Conservation (phyloP, 2,113 vertebrate genomes). For the Ornithorhynchus anatinus region DNA sequence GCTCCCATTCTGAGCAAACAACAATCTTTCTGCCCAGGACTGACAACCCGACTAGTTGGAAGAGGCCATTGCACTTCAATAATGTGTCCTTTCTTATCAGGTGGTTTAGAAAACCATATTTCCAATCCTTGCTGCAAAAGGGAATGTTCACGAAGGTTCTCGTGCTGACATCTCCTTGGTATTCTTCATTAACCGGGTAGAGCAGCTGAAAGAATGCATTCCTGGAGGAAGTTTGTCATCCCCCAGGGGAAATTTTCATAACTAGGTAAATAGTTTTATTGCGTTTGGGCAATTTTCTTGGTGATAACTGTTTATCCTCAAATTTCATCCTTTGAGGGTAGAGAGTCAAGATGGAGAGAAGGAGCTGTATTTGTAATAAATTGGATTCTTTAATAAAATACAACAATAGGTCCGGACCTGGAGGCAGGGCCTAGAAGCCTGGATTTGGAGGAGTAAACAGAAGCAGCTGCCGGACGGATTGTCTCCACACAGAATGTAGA, state of each 20-base stretch:
- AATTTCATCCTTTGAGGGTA: no score
- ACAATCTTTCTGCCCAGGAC: fast-evolving
- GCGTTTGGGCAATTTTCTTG: not conserved
- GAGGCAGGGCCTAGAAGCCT: fast-evolving
- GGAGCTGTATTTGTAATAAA: not conserved
- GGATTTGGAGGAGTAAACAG: not conserved
- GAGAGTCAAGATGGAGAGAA: no score
- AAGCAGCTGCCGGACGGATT: fast-evolving
- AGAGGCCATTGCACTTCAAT: not conserved
- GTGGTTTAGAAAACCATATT: not conserved
- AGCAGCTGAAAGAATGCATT: not conserved
- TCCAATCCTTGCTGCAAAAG: no score
- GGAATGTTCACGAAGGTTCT: not conserved
- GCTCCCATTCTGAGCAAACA: fast-evolving
- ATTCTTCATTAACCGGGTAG: not conserved
- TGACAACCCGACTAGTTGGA: not conserved
- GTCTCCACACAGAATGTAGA: not conserved
- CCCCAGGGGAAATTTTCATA: not conserved
- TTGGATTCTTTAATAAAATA: not conserved
- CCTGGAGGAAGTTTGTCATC: not conserved
- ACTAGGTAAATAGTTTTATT: not conserved
- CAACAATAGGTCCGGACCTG: not conserved
- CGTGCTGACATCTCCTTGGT: not conserved
- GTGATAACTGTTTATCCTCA: not conserved
- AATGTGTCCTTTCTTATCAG: not conserved